phyloP scores from a whole-genome alignment of 2,888 invertebrate species.

The Acrobasis suavella region DNA sequence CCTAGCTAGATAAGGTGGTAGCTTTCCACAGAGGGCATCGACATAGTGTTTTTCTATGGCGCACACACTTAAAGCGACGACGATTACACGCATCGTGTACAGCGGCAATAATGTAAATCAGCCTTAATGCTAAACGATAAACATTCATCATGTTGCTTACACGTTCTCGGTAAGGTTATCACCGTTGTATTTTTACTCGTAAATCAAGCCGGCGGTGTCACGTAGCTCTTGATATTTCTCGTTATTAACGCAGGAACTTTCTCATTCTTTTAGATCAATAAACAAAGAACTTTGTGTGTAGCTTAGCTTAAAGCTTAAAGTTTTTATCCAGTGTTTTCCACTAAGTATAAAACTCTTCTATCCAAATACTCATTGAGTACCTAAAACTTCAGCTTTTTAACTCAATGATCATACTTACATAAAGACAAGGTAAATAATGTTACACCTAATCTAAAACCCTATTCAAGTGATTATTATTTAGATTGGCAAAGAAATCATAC shows the following conservation, averaged over 20 bases:
- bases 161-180: slow-evolving; percentile 50
- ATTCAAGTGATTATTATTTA: too few relatives aligned
- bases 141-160: slow-evolving; percentile 35
- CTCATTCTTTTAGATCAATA: slow-evolving; percentile 24
- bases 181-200: slow-evolving; percentile 39
- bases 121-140: slow-evolving; percentile 27
- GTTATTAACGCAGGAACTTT: slow-evolving; percentile 28
- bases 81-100: slow-evolving; percentile 11
- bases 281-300: slow-evolving; percentile 15
- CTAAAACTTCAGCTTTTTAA: too few relatives aligned
- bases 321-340: not conserved
- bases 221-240: slow-evolving; percentile 29
- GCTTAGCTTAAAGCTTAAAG: not conserved
- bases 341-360: too few relatives aligned
- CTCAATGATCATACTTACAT: too few relatives aligned
- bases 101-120: slow-evolving; percentile 16
- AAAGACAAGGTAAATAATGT: too few relatives aligned
- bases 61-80: not conserved
- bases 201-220: slow-evolving; percentile 42
- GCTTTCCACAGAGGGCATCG: not conserved
- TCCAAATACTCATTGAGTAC: too few relatives aligned
- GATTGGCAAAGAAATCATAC: too few relatives aligned
- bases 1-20: too few relatives aligned
- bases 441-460: too few relatives aligned
- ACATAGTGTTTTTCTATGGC: not conserved